Evolutionary conservation across 2,113 vertebrate genomes (phyloP).

Genomic region (Tachysurus vachellii): DNA sequence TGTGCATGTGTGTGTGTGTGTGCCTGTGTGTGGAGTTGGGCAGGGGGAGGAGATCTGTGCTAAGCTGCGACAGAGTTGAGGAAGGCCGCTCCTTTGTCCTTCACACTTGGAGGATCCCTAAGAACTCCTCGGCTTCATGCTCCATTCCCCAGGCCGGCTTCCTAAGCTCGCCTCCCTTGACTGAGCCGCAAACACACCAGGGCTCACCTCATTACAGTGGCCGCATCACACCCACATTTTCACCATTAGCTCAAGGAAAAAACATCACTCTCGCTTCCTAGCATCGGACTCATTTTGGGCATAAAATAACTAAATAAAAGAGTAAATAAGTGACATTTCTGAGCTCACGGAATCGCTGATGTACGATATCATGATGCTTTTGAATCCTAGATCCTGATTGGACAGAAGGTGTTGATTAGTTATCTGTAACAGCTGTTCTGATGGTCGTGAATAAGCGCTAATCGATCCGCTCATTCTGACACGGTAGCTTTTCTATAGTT

Average conservation of each 20-base stretch:
- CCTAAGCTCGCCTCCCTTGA: slow-evolving; percentile 67
- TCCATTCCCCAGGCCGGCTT: slow-evolving; percentile 54
- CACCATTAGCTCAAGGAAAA: neutral
- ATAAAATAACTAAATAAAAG: neutral
- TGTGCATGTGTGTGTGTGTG: slow-evolving; percentile 6
- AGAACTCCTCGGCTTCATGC: slow-evolving; percentile 73
- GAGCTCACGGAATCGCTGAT: neutral
- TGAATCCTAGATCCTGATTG: neutral
- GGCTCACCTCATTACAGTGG: slow-evolving; percentile 53
- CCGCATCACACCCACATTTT: slow-evolving; percentile 36
- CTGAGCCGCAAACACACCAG: slow-evolving; percentile 66
- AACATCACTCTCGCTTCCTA: neutral
- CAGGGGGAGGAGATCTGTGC: slow-evolving; percentile 68
- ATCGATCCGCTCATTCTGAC: neutral
- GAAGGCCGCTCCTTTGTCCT: slow-evolving; percentile 80
- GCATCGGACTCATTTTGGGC: neutral
- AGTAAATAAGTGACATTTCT: neutral
- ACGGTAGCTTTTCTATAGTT: too few species aligned
- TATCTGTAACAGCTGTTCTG: neutral
- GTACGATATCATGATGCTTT: neutral
- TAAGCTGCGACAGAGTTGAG: slow-evolving; percentile 76
- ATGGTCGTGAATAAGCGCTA: neutral
- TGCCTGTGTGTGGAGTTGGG: slow-evolving; percentile 10
- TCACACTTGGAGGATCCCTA: slow-evolving; percentile 78
- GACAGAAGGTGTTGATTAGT: neutral